Conservation (phyloP, 2,113 vertebrate species). For the Fulica atra region DNA sequence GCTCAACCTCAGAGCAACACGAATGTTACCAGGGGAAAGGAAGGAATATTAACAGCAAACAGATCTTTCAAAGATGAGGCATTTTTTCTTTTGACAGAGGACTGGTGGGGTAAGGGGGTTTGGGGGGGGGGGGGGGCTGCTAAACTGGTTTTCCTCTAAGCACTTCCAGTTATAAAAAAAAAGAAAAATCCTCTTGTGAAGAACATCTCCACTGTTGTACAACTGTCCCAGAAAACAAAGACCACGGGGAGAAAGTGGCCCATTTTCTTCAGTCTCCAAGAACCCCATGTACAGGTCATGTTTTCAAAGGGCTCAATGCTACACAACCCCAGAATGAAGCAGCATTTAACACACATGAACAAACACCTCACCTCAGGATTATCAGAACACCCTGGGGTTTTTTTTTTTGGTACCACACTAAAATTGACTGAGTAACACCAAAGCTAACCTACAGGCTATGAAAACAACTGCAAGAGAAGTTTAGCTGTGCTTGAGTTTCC, state of each 20-base stretch:
- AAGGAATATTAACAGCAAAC: neutral
- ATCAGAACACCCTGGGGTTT: neutral
- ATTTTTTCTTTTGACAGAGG: neutral
- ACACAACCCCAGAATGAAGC: neutral
- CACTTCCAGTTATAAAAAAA: neutral
- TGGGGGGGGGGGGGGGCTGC: neutral
- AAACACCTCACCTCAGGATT: rapidly evolving
- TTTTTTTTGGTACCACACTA: neutral
- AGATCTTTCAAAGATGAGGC: neutral
- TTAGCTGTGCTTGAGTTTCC: slow-evolving; percentile 27
- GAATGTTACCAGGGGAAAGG: neutral
- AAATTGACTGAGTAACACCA: neutral
- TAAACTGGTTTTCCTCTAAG: slow-evolving; percentile 40
- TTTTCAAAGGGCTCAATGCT: slow-evolving; percentile 2
- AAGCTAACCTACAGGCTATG: neutral
- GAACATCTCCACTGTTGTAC: slow-evolving; percentile 32
- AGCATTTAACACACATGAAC: neutral
- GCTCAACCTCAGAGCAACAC: neutral
- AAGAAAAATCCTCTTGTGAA: neutral
- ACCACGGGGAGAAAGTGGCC: slow-evolving; percentile 75
- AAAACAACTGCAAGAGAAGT: neutral
- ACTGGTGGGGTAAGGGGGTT: neutral
- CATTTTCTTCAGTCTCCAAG: slow-evolving; percentile 70
- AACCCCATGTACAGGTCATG: slow-evolving; percentile 52
- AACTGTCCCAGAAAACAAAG: slow-evolving; percentile 81